Percentiles rank a stretch among this genome's conserved stretches.
Evolutionary conservation across 2,888 invertebrate genomes (phyloP).

Genomic region (Apotomis turbidana): DNA sequence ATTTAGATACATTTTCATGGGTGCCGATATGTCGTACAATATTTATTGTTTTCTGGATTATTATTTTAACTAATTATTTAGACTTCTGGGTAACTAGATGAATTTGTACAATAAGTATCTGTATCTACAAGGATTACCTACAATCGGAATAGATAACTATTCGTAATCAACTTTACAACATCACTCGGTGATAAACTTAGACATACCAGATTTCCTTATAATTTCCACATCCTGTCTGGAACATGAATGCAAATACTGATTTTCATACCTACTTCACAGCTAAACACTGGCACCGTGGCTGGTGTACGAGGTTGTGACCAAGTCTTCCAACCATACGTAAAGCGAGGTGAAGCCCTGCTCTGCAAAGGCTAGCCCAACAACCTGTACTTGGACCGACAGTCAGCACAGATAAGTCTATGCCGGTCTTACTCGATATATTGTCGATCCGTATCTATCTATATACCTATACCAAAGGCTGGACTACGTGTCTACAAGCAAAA

Average conservation of each 20-base stretch:
- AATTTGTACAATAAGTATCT: conserved; percentile 12
- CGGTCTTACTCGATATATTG: conserved; percentile 24
- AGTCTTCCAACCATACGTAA: conserved; percentile 44
- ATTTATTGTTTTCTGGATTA: not conserved
- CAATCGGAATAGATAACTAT: no score
- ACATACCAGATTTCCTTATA: not conserved
- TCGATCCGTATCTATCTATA: not conserved
- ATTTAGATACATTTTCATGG: conserved; percentile 2
- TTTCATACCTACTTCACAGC: conserved; percentile 42
- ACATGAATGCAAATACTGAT: conserved; percentile 35
- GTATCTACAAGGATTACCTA: no score
- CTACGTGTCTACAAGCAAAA: not conserved
- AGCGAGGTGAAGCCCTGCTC: conserved; percentile 60
- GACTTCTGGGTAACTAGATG: not conserved
- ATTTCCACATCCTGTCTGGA: not conserved
- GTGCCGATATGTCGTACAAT: conserved; percentile 7
- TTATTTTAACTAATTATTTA: not conserved
- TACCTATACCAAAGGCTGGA: conserved; percentile 1
- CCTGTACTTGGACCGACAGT: conserved; percentile 56
- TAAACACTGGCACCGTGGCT: conserved; percentile 29
- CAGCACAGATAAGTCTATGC: conserved; percentile 63
- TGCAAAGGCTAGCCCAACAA: conserved; percentile 60
- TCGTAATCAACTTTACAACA: no score
- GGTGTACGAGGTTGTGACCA: conserved; percentile 26
- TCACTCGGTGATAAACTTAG: conserved; percentile 1